A percentile compares a stretch with the other conserved stretches of the same genome.
These are phyloP conservation scores for Salvelinus fontinalis DNA, from an alignment of 2,113 vertebrate genomes.

Conservation along the genomic window DNA sequence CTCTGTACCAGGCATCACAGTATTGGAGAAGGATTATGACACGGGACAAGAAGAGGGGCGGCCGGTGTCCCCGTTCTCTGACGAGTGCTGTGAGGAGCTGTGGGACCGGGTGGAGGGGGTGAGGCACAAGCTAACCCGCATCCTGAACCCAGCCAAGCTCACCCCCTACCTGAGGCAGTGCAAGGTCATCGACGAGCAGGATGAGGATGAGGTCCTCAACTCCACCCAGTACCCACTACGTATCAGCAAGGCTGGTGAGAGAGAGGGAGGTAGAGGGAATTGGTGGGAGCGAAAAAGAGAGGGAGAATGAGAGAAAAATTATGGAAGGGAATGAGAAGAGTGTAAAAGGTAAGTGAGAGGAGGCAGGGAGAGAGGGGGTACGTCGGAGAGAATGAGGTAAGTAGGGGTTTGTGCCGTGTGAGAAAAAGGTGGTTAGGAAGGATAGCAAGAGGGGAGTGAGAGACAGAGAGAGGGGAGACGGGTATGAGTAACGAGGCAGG, in stretches of 20 bases:
- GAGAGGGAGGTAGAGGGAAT: not conserved
- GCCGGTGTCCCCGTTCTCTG: constrained; percentile 14
- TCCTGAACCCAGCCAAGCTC: constrained; percentile 90
- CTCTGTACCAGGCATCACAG: constrained; percentile 49
- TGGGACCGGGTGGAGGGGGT: constrained; percentile 93
- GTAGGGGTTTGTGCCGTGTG: not conserved
- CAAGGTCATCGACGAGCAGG: constrained; percentile 93
- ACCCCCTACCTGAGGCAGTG: constrained; percentile 93
- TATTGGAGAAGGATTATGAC: constrained; percentile 48
- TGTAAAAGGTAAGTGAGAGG: not conserved
- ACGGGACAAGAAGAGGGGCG: constrained; percentile 34
- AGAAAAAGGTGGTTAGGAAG: constrained; percentile 4
- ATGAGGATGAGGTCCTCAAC: constrained; percentile 94
- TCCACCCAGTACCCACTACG: constrained; percentile 88
- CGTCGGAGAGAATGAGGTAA: constrained; percentile 3
- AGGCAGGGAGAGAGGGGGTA: constrained; percentile 1
- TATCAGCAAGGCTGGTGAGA: constrained; percentile 90
- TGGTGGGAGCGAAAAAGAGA: not conserved
- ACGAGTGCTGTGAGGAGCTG: constrained; percentile 79
- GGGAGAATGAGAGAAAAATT: no score
- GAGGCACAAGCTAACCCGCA: constrained; percentile 87
- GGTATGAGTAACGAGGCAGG: not conserved
- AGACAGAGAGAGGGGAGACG: not conserved
- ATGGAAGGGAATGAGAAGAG: not conserved
- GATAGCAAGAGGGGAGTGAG: not conserved